phyloP scores from a whole-genome alignment of 2,888 invertebrate species.

The Eristalis tenax region DNA sequence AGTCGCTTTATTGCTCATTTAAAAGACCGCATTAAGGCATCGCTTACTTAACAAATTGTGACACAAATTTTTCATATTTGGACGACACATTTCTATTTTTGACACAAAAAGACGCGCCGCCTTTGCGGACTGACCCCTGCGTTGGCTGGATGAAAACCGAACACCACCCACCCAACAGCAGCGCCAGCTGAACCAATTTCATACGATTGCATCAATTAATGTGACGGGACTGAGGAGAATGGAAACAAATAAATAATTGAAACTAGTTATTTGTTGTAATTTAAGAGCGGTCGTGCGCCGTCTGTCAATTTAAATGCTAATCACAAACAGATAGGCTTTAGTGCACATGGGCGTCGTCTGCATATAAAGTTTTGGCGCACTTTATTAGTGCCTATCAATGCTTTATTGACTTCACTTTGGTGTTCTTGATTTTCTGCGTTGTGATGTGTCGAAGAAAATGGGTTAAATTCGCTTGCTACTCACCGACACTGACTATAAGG shows the following conservation, averaged over 20 bases:
- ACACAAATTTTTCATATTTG: background rate
- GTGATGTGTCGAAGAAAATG: background rate
- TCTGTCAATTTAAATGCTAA: constrained; percentile 46
- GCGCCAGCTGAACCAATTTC: background rate
- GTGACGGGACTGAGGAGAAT: constrained; percentile 7
- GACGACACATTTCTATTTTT: background rate
- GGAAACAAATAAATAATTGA: background rate
- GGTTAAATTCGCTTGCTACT: background rate
- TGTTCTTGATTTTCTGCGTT: background rate
- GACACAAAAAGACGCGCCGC: background rate
- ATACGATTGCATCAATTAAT: background rate
- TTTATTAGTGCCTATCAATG: background rate
- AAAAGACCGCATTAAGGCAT: background rate
- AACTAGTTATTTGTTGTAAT: constrained; percentile 18
- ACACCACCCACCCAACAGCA: background rate
- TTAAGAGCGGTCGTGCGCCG: constrained; percentile 30
- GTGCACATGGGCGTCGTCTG: background rate
- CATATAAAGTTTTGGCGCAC: background rate
- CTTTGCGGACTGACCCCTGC: background rate
- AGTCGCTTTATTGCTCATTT: background rate
- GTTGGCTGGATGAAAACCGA: too few species aligned
- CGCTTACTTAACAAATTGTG: background rate
- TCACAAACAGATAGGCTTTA: background rate
- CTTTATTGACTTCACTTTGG: background rate
- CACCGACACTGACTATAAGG: background rate